These are phyloP conservation scores for Brachionus manjavacas DNA, from an alignment of 1,140 invertebrate genomes.

Conservation along the genomic window DNA sequence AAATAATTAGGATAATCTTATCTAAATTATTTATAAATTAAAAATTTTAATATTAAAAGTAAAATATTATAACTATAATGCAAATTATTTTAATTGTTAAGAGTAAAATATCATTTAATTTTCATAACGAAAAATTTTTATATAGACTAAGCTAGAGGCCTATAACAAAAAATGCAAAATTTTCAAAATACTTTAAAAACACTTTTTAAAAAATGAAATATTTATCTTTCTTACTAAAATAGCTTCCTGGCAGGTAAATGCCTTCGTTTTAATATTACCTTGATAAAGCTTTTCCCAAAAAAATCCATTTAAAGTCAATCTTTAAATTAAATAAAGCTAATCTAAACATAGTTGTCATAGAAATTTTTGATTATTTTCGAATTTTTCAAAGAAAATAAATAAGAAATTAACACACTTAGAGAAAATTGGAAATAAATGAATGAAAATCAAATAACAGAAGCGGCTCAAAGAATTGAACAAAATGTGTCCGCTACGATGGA, in stretches of 20 bases:
- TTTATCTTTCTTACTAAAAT: background rate
- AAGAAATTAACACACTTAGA: background rate
- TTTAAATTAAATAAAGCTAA: background rate
- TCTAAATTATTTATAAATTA: no score
- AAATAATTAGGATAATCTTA: no score
- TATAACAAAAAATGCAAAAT: no score
- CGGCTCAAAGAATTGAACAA: background rate
- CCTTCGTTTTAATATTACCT: background rate
- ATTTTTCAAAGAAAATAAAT: background rate
- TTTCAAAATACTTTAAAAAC: no score
- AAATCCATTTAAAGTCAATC: background rate
- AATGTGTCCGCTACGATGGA: conserved; percentile 1
- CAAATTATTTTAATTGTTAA: no score
- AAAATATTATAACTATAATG: no score
- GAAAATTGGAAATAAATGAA: background rate
- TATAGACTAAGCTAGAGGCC: no score
- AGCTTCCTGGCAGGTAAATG: background rate
- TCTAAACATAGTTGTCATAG: background rate
- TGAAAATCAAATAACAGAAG: background rate
- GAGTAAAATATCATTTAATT: no score
- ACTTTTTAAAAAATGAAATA: background rate
- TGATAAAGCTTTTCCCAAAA: background rate
- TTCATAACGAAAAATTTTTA: no score
- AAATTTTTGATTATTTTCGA: background rate
- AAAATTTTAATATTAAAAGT: no score